Conservation (phyloP, 2,113 vertebrate species). For the Caloenas nicobarica region DNA sequence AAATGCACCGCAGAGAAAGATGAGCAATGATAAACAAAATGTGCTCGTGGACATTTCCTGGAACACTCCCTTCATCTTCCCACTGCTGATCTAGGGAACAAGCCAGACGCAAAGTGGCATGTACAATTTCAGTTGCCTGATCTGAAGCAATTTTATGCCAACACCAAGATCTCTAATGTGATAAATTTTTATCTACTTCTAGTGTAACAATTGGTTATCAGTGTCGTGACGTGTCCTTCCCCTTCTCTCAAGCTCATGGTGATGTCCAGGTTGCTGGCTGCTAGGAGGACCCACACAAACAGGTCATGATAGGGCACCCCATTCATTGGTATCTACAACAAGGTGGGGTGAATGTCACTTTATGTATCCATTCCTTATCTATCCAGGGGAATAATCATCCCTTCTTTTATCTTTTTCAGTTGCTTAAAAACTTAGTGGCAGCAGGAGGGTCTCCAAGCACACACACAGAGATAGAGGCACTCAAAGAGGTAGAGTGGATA, state of each 20-base stretch:
- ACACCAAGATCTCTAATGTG: neutral
- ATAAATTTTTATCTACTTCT: neutral
- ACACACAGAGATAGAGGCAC: neutral
- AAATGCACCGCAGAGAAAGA: neutral
- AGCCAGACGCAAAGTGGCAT: neutral
- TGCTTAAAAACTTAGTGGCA: neutral
- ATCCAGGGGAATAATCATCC: neutral
- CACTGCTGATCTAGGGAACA: neutral
- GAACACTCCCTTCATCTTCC: neutral
- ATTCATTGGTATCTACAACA: neutral
- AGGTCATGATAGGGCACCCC: neutral
- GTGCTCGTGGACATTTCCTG: neutral
- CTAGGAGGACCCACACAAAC: neutral
- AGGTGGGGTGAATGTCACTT: neutral
- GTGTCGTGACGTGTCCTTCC: neutral
- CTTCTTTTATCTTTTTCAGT: neutral
- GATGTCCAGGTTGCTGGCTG: neutral
- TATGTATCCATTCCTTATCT: neutral
- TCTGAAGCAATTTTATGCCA: neutral
- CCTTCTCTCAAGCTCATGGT: neutral
- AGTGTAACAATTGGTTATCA: neutral
- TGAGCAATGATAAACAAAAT: neutral
- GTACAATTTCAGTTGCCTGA: neutral
- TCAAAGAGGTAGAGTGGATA: neutral
- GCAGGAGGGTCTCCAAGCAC: neutral